Conservation (phyloP, 2,888 invertebrate genomes). For the Aspidiotus rigidus region DNA sequence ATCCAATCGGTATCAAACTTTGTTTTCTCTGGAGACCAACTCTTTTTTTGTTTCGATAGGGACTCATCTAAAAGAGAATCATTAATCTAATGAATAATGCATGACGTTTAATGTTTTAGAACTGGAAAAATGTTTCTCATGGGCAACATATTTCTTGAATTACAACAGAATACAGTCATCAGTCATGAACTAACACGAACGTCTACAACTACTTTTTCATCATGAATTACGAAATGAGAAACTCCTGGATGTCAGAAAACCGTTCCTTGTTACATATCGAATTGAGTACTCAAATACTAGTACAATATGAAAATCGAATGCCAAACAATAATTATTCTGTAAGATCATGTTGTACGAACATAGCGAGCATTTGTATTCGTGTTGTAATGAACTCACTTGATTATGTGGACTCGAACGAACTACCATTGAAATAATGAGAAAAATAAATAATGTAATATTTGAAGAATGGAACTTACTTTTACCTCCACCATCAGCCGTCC, state of each 20-base stretch:
- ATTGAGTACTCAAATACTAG: not conserved
- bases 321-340: slow-evolving; percentile 1
- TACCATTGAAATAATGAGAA: not conserved
- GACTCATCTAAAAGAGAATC: too few species aligned
- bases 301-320: not conserved
- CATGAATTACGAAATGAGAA: slow-evolving; percentile 1
- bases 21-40: not conserved
- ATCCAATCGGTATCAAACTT: not conserved
- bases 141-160: slow-evolving; percentile 1
- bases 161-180: slow-evolving; percentile 1
- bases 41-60: not conserved
- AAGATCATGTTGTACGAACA: not conserved
- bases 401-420: not conserved
- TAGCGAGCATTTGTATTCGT: not conserved
- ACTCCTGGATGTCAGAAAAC: slow-evolving; percentile 1
- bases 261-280: not conserved
- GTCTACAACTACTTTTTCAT: not conserved
- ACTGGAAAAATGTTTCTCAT: not conserved
- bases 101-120: not conserved
- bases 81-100: not conserved
- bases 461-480: not conserved
- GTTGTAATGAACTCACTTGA: not conserved
- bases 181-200: not conserved
- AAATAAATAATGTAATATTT: not conserved
- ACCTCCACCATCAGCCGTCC: not conserved